Percentiles rank a stretch among this genome's conserved stretches.
These are phyloP conservation scores for Bhutanitis thaidina DNA, from an alignment of 2,888 invertebrate genomes.

Conservation along the genomic window DNA sequence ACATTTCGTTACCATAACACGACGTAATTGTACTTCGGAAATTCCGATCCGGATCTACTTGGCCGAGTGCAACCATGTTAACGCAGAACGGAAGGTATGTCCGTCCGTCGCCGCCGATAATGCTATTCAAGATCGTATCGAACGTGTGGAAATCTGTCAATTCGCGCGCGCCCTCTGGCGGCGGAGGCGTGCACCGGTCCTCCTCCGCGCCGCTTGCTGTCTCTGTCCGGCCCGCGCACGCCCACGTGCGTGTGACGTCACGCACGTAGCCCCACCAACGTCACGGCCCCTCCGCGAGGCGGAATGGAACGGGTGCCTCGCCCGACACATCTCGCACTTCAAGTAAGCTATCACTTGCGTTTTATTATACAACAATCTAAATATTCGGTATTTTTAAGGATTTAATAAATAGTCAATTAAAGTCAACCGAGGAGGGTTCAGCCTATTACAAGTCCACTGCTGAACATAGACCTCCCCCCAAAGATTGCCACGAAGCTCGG, in stretches of 20 bases:
- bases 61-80: neutral
- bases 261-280: conserved; percentile 52
- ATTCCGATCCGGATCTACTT: conserved; percentile 3
- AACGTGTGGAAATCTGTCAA: conserved; percentile 69
- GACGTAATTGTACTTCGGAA: too few relatives aligned
- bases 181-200: conserved; percentile 36
- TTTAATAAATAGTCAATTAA: too few relatives aligned
- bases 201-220: conserved; percentile 35
- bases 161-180: conserved; percentile 59
- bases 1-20: too few relatives aligned
- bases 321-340: conserved; percentile 23
- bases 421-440: too few relatives aligned
- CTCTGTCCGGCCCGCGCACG: conserved; percentile 51
- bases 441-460: too few relatives aligned
- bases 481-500: too few relatives aligned
- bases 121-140: conserved; percentile 70
- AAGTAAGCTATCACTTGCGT: conserved; percentile 10
- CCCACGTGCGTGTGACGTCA: conserved; percentile 74
- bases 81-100: conserved; percentile 3
- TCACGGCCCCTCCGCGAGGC: conserved; percentile 45
- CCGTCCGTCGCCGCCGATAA: conserved; percentile 44
- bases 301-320: conserved; percentile 32
- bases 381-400: too few relatives aligned
- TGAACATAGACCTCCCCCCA: too few relatives aligned
- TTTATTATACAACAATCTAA: conserved; percentile 10